These are phyloP conservation scores for Eulacestoma nigropectus DNA, from an alignment of 2,113 vertebrate genomes.

Conservation along the genomic window DNA sequence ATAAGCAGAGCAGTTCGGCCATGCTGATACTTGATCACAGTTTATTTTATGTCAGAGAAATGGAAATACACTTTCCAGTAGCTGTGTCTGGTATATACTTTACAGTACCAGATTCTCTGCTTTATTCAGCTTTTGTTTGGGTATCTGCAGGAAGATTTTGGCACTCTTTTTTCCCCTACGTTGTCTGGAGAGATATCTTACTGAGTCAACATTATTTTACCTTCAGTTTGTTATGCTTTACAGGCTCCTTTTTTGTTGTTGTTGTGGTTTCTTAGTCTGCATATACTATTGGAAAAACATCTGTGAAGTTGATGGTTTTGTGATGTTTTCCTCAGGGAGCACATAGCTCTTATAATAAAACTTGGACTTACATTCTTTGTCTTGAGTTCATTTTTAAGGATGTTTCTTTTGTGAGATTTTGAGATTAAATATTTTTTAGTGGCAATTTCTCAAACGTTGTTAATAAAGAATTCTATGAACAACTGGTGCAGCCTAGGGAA, in stretches of 20 bases:
- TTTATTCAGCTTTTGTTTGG: not conserved
- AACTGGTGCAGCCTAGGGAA: not conserved
- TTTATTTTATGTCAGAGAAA: not conserved
- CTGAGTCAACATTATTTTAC: not conserved
- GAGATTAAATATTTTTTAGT: not conserved
- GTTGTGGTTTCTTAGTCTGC: not conserved
- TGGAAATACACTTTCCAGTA: not conserved
- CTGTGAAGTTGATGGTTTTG: not conserved
- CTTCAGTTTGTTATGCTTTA: not conserved
- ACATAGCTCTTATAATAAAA: not conserved
- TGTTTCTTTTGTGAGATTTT: not conserved
- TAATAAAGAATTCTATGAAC: not conserved
- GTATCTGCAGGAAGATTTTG: not conserved
- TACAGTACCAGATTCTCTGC: not conserved
- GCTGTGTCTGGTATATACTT: not conserved
- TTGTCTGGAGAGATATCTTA: not conserved
- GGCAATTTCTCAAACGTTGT: not conserved
- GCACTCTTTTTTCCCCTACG: not conserved
- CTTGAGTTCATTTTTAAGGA: not conserved
- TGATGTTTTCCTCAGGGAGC: not conserved
- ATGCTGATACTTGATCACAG: not conserved
- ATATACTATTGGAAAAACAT: not conserved
- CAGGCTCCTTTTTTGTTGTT: not conserved
- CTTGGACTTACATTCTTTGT: not conserved
- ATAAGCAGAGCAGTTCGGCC: not conserved